phyloP scores from a whole-genome alignment of 2,888 invertebrate genomes.

The Atrina japonica region DNA sequence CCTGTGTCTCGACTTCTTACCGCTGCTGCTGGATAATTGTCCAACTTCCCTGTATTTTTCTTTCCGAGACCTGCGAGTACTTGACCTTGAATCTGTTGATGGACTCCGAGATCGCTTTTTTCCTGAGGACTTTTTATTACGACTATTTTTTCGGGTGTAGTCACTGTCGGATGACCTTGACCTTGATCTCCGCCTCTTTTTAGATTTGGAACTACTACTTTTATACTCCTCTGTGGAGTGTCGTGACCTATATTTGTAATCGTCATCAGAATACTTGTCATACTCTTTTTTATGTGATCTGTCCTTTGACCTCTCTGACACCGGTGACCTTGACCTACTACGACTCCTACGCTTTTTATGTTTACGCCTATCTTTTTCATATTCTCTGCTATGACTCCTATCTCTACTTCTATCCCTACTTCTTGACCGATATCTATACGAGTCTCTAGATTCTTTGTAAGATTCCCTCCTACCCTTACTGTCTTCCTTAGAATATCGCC shows the following conservation, averaged over 20 bases:
- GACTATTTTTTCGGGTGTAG: conserved; percentile 49
- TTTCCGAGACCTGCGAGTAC: conserved; percentile 35
- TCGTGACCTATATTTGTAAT: conserved; percentile 37
- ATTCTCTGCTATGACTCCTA: conserved; percentile 45
- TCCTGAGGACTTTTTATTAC: conserved; percentile 35
- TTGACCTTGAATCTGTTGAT: conserved; percentile 41
- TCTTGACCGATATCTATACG: conserved; percentile 37
- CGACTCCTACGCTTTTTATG: conserved; percentile 45
- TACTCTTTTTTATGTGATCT: conserved; percentile 47
- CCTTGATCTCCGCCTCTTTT: conserved; percentile 59
- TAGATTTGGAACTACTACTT: conserved; percentile 52
- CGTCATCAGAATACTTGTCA: conserved; percentile 51
- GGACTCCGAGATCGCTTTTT: conserved; percentile 42
- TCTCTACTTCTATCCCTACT: conserved; percentile 41
- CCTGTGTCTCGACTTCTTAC: conserved; percentile 80
- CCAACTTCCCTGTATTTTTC: conserved; percentile 51
- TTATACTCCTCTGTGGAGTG: conserved; percentile 29
- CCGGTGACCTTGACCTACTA: conserved; percentile 39
- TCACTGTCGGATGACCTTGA: conserved; percentile 68
- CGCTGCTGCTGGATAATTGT: conserved; percentile 70
- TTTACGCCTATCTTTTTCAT: conserved; percentile 39
- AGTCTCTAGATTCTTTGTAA: conserved; percentile 35
- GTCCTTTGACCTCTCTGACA: conserved; percentile 35
- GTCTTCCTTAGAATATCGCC: conserved; percentile 36
- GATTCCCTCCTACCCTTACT: conserved; percentile 40